These are phyloP conservation scores for Dysdera silvatica DNA, from an alignment of 1,140 invertebrate genomes.

Conservation along the genomic window DNA sequence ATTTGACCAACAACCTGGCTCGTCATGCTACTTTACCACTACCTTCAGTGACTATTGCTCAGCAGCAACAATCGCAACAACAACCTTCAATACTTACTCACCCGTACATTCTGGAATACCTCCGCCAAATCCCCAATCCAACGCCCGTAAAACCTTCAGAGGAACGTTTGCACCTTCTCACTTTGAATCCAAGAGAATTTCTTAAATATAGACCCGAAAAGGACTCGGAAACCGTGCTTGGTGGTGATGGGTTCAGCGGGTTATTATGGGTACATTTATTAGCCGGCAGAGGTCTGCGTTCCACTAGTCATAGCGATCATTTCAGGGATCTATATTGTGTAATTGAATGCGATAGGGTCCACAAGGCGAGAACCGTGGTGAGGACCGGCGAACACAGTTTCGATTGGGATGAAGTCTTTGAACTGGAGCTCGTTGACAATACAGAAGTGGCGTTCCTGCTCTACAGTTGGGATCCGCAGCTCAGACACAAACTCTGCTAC, in stretches of 20 bases:
- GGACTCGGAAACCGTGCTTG: constrained; percentile 23
- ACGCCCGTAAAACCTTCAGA: constrained; percentile 52
- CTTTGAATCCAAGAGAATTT: constrained; percentile 31
- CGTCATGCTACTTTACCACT: no score
- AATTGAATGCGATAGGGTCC: constrained; percentile 89
- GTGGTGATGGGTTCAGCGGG: constrained; percentile 31
- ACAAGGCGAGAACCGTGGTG: constrained; percentile 96
- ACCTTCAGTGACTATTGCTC: no score
- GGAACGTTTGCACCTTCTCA: constrained; percentile 31
- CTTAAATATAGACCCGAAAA: constrained; percentile 31
- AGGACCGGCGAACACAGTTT: constrained; percentile 93
- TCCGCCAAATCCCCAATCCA: constrained; percentile 53
- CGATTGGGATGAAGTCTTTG: constrained; percentile 99
- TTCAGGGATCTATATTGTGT: constrained; percentile 88
- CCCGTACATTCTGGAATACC: constrained; percentile 23
- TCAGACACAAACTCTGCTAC: constrained; percentile 88
- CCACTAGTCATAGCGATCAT: constrained; percentile 26
- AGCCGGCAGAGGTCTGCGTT: constrained; percentile 33
- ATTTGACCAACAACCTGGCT: constrained; percentile 13
- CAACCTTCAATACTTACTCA: constrained; percentile 33
- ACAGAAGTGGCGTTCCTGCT: constrained; percentile 89
- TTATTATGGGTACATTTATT: constrained; percentile 34
- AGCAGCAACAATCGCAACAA: constrained; percentile 12
- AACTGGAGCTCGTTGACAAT: constrained; percentile 89
- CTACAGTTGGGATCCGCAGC: constrained; percentile 98